Conservation (phyloP, 2,888 invertebrate species). For the Pseudococcus viburni region DNA sequence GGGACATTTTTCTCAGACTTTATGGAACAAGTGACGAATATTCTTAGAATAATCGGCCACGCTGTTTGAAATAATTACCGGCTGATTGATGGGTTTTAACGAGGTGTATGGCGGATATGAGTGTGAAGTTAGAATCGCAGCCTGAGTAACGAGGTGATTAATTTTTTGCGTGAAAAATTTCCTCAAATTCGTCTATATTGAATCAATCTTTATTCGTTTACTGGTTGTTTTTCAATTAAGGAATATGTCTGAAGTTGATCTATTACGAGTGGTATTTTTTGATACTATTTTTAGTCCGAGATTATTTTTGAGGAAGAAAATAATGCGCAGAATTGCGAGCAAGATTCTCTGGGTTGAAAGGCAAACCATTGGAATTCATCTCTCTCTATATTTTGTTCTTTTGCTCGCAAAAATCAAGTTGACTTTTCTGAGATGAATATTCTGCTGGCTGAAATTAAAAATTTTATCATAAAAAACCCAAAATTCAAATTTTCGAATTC, state of each 20-base stretch:
- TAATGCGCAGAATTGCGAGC: background rate
- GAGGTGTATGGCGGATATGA: conserved; percentile 8
- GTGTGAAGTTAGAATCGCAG: background rate
- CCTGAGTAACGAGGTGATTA: conserved; percentile 6
- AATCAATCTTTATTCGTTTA: background rate
- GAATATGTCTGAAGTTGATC: background rate
- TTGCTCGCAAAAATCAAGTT: too few species aligned
- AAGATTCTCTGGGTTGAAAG: too few species aligned
- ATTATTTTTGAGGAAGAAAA: background rate
- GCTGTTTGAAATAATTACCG: background rate
- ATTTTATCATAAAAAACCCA: too few species aligned
- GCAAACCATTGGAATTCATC: too few species aligned
- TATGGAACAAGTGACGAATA: conserved; percentile 26
- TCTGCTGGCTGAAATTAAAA: too few species aligned
- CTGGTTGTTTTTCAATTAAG: background rate
- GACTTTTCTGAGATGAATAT: too few species aligned
- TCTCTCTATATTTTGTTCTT: too few species aligned
- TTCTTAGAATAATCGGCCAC: background rate
- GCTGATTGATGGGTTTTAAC: background rate
- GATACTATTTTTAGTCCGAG: background rate
- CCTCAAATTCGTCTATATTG: background rate
- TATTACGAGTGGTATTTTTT: background rate
- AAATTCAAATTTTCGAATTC: too few species aligned
- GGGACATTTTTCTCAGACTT: conserved; percentile 32
- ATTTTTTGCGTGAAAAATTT: background rate